A percentile compares a stretch with the other conserved stretches of the same genome.
These are phyloP conservation scores for Tyto alba DNA, from an alignment of 2,113 vertebrate species.

Conservation along the genomic window DNA sequence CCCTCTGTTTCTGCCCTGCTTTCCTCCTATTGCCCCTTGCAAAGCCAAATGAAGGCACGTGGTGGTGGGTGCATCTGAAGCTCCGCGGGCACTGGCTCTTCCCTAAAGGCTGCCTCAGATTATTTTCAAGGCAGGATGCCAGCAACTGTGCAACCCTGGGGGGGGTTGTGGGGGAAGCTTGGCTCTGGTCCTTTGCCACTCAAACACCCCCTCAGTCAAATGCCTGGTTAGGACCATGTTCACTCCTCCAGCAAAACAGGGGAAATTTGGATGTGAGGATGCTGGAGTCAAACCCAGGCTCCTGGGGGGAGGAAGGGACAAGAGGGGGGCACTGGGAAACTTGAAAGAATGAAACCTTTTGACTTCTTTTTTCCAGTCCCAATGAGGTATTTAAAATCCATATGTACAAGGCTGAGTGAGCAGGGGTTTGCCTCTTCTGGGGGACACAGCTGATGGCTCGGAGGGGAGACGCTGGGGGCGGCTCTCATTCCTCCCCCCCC, in stretches of 20 bases:
- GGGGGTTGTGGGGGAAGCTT: not conserved
- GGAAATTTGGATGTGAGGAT: not conserved
- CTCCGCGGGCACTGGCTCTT: not conserved
- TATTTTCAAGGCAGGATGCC: not conserved
- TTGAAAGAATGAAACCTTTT: not conserved
- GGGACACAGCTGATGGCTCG: not conserved
- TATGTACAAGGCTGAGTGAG: not conserved
- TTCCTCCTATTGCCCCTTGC: not conserved
- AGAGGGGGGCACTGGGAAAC: not conserved
- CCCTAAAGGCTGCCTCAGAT: not conserved
- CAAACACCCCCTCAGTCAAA: not conserved
- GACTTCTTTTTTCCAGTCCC: not conserved
- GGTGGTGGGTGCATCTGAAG: not conserved
- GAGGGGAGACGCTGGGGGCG: not conserved
- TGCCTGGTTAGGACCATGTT: not conserved
- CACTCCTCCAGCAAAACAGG: not conserved
- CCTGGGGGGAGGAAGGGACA: not conserved
- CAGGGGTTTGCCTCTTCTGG: not conserved
- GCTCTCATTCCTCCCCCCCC: rapidly evolving
- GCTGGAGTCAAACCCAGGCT: not conserved
- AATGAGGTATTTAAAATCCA: not conserved
- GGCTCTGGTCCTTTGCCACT: not conserved
- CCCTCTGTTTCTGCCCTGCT: not conserved
- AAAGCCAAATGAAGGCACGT: not conserved
- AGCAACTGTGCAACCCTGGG: not conserved